Evolutionary conservation across 2,113 vertebrate species (phyloP).

Genomic region (Phainopepla nitens): DNA sequence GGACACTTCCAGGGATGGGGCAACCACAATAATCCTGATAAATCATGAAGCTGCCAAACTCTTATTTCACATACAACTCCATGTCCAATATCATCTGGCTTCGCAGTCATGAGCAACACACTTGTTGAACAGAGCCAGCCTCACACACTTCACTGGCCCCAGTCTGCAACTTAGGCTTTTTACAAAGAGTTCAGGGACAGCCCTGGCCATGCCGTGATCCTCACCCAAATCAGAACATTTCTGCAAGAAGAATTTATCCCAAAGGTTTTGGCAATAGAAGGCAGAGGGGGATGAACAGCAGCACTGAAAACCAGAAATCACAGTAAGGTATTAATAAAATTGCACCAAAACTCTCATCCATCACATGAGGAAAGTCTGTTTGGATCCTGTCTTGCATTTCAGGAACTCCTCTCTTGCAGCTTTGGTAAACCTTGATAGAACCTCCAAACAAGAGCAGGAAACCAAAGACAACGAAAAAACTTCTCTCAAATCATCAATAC

Average conservation of each 20-base stretch:
- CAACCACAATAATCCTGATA: background rate
- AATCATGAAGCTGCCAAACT: background rate
- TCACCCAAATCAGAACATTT: background rate
- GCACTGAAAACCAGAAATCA: background rate
- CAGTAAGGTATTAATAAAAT: background rate
- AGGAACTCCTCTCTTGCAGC: background rate
- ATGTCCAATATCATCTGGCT: background rate
- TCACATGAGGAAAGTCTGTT: background rate
- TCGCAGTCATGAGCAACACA: background rate
- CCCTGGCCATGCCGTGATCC: too few relatives aligned
- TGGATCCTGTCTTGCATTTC: background rate
- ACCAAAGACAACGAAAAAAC: background rate
- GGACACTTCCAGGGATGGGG: background rate
- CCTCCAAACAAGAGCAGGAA: background rate
- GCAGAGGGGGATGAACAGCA: background rate
- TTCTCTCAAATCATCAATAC: background rate
- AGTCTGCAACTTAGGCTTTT: background rate
- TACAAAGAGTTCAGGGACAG: background rate
- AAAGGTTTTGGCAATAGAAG: background rate
- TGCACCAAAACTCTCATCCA: background rate
- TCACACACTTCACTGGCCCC: background rate
- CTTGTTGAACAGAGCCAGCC: background rate
- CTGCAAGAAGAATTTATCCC: background rate
- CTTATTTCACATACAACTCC: rapidly evolving
- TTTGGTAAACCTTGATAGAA: background rate